Percentiles rank a stretch among this genome's conserved stretches.
Conservation (phyloP, 1,140 invertebrate genomes). For the Calephelis nemesis region DNA sequence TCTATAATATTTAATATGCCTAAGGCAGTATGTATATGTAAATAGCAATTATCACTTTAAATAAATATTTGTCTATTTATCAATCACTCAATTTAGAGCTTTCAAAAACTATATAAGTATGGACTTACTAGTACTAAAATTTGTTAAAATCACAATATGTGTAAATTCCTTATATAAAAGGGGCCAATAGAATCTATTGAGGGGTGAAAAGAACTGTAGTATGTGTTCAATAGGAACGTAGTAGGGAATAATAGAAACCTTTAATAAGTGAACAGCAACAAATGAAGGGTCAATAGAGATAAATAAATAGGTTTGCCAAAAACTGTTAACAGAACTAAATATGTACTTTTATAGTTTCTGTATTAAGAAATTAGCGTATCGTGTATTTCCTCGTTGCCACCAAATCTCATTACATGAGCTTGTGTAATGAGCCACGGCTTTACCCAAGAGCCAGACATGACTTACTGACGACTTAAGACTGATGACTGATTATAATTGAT, state of each 20-base stretch:
- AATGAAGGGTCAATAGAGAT: constrained; percentile 16
- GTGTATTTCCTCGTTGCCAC: too few species aligned
- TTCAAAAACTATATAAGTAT: too few species aligned
- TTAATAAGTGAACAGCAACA: constrained; percentile 3
- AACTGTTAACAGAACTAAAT: constrained; percentile 7
- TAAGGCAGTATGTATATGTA: too few species aligned
- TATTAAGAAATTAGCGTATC: not conserved
- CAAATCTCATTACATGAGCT: too few species aligned
- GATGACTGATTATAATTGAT: too few species aligned
- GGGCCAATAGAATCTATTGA: constrained; percentile 15
- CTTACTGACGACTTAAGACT: too few species aligned
- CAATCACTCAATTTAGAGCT: too few species aligned
- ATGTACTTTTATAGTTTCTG: not conserved
- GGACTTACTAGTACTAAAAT: not conserved
- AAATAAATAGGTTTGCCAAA: constrained; percentile 16
- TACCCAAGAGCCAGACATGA: too few species aligned
- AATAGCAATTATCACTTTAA: not conserved
- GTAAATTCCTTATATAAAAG: constrained; percentile 8
- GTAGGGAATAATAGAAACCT: constrained; percentile 6
- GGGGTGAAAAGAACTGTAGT: constrained; percentile 6
- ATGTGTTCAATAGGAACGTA: constrained; percentile 10
- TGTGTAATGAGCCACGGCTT: too few species aligned
- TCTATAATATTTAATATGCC: too few species aligned
- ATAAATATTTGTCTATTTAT: too few species aligned
- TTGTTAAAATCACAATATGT: constrained; percentile 9